Conservation (phyloP, 2,113 vertebrate species). For the Cyprinodon brontotheroides region DNA sequence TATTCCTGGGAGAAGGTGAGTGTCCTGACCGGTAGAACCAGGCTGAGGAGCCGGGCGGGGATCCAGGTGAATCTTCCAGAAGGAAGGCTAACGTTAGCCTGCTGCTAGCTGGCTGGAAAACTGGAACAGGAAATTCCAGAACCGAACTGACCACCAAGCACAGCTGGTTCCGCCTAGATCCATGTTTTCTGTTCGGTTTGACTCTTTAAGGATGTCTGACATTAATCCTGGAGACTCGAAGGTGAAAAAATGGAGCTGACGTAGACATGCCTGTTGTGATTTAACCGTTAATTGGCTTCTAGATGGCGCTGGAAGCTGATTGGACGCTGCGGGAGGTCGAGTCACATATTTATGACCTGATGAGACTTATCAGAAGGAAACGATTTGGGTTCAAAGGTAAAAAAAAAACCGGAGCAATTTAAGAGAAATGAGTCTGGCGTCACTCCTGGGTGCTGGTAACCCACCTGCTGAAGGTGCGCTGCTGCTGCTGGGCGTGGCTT, state of each 20-base stretch:
- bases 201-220: background rate
- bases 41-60: background rate
- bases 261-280: background rate
- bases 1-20: constrained; percentile 44
- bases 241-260: background rate
- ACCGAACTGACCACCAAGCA: background rate
- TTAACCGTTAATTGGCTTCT: background rate
- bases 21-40: background rate
- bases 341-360: background rate
- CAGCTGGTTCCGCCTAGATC: background rate
- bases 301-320: background rate
- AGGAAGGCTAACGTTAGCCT: constrained; percentile 53
- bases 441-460: background rate
- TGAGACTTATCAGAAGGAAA: background rate
- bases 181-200: background rate
- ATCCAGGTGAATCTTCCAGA: constrained; percentile 27
- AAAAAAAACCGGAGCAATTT: background rate
- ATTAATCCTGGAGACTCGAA: background rate
- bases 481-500: background rate
- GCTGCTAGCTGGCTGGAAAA: constrained; percentile 38
- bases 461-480: background rate
- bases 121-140: constrained; percentile 62
- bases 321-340: background rate
- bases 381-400: background rate
- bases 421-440: background rate